Evolutionary conservation across 2,113 vertebrate species (phyloP).

Genomic region (Cromileptes altivelis): DNA sequence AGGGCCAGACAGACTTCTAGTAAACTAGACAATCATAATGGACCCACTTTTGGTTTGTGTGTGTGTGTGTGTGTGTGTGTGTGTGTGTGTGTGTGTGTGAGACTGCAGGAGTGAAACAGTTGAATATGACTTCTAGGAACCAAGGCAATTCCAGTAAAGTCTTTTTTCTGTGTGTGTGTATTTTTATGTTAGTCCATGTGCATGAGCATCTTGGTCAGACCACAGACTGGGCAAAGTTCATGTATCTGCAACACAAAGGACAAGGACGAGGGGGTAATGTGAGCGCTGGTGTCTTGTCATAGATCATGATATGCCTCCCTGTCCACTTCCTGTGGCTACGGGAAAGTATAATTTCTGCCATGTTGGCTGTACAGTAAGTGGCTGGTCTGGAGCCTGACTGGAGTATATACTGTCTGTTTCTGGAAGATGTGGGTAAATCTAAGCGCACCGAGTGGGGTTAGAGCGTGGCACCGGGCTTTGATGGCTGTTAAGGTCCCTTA

Average conservation of each 20-base stretch:
- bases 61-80: constrained; percentile 8
- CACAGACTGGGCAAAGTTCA: constrained; percentile 35
- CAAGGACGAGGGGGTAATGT: constrained; percentile 50
- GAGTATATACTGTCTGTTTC: constrained; percentile 49
- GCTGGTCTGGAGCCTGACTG: constrained; percentile 51
- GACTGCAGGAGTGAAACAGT: not conserved
- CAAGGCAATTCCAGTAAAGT: constrained; percentile 48
- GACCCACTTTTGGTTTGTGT: constrained; percentile 40
- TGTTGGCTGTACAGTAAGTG: constrained; percentile 59
- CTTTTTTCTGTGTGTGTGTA: not conserved
- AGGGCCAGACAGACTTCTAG: constrained; percentile 60
- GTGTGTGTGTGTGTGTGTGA: not conserved
- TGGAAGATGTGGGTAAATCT: constrained; percentile 34
- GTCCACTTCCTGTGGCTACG: constrained; percentile 58
- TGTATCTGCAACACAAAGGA: constrained; percentile 28
- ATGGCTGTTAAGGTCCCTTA: constrained; percentile 23
- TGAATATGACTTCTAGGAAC: constrained; percentile 59
- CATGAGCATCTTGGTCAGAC: constrained; percentile 42
- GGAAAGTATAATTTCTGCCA: constrained; percentile 62
- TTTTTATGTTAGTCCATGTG: constrained; percentile 1
- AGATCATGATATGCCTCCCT: constrained; percentile 27
- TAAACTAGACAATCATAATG: constrained; percentile 45
- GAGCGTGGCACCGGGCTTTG: constrained; percentile 25
- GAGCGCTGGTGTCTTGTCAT: constrained; percentile 47
- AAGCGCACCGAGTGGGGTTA: constrained; percentile 14